Base-by-base conservation (phyloP, 2,797 vertebrate species). In the Sphaeramia orbicularis region DNA sequence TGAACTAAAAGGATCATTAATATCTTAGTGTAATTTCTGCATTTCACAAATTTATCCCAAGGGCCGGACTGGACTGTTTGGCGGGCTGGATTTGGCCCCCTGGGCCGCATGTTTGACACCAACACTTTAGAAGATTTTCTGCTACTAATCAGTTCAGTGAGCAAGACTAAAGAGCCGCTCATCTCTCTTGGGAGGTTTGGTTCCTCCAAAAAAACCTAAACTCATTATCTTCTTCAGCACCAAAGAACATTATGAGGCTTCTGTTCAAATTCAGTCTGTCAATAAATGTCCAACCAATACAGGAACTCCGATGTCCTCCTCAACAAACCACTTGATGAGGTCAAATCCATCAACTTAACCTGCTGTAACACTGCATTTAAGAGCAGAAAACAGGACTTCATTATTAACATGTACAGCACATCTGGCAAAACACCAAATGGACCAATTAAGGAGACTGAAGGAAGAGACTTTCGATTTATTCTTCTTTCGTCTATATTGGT, bases 211-310 rank as follows among this genome's bases (percentile, higher is more conserved):
- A 69, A 48, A 61, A 19, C 41, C 41, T 62, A 76, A 72, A 71
- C 65, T 58, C 63, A 71, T 88, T 76, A 80, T 24, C 47, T 69
- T 68, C 44, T 3, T 44, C 51, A 18, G 32, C 37, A 48, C 58
- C 45, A 15, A 60, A 40, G 65, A 77, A 73, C 61, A 76, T 2
- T 38, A 32, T 15, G 59, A 56, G 27, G 52, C 71, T 49, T 63
- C 16, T 1, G 57, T 65, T 38, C 11, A 56, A 62, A 61, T 57
- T 66, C 18, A 66, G 53, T 51, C 59, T 58, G 63, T 59, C 65
- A 58, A 74, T 64, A 71, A 69, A 66, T 19, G 44, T 74, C 42
- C 16, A 57, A 40, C 51, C 59, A 15, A 42, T 12, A 2, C 2
- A 32, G 15, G 5, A 63, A 45, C 16, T 40, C 24, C 12, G 8